Base-by-base conservation (phyloP, 2,888 invertebrate species). In the Artemia sinica region DNA sequence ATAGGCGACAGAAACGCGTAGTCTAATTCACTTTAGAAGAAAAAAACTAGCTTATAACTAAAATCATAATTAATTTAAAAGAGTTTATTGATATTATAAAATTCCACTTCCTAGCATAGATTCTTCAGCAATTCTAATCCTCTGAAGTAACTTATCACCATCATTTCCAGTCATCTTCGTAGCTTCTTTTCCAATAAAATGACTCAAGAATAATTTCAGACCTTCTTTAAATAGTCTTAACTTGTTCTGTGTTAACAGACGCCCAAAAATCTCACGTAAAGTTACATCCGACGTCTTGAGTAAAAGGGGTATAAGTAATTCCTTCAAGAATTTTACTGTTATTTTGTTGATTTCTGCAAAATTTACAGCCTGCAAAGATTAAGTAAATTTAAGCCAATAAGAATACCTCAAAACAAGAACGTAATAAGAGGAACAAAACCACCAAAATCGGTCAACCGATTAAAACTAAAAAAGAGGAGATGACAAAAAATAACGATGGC, bases 281-380 rank as follows among this genome's bases (percentile, higher is more conserved):
- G 81, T 77, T 69, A 85, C 82, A 13, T 82, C 79, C 72, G 87
- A 84, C 0, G 84, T 81, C 67, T 84, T 82, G 73, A 90, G 79
- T 58, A 94, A 81, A 71, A 94, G 81, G 0, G 86, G 84, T 7
- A 88, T 79, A 66, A 93, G 80, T 7, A 89, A 84, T 75, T 87
- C 87, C 0, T 89, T 84, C 78, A 93, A 83, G 71, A 94, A 85
- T 50, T 85, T 81, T n/a, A 92, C 84, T 66, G 86, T 85, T 0
- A 82, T 78, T 76, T 89, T 89, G 76, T 90, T 87, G 72, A 94
- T 79, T 74, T 92, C 89, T 0, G 88, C 85, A 78, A 94, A 92
- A 76, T 93, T 84, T 41, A 94, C 83, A n/a, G 87, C 84, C 88
- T 88, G 78, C 49, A 78, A 78, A 72, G 71, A 65, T 72, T 72